Evolutionary conservation across 2,113 vertebrate species (phyloP).

Genomic region (Anguilla japonica): DNA sequence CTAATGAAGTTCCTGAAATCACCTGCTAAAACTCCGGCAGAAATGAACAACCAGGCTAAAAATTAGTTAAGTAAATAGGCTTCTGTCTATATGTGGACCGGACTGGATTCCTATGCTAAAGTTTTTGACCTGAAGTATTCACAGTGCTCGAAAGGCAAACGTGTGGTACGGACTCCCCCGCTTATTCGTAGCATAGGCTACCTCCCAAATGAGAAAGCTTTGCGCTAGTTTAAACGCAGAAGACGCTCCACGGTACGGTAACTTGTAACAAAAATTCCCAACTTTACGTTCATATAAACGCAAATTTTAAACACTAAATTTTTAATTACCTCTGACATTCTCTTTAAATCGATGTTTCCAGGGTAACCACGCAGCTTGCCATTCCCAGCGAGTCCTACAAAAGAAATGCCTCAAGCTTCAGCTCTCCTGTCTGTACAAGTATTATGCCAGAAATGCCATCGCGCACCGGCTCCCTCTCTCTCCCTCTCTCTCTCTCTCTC

Average conservation of each 20-base stretch:
- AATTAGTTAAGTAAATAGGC: background rate
- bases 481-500: slow-evolving; percentile 55
- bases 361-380: slow-evolving; percentile 77
- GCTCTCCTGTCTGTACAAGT: slow-evolving; percentile 81
- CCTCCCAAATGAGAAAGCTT: background rate
- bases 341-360: slow-evolving; percentile 77
- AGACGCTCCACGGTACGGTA: background rate
- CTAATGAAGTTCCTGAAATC: background rate
- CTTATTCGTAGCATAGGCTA: background rate
- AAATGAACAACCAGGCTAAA: background rate
- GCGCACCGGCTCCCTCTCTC: slow-evolving; percentile 53
- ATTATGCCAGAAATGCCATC: slow-evolving; percentile 80
- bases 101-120: background rate
- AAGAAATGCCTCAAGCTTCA: slow-evolving; percentile 70
- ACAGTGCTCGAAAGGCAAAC: background rate
- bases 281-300: background rate
- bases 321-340: slow-evolving; percentile 94
- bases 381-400: slow-evolving; percentile 82
- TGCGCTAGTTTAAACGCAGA: background rate
- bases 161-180: background rate
- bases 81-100: background rate
- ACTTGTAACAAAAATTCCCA: background rate
- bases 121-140: background rate
- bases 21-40: background rate
- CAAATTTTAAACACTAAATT: slow-evolving; percentile 38